A percentile compares a stretch with the other conserved stretches of the same genome.
phyloP scores from a whole-genome alignment of 2,113 vertebrate species.

The Scolopax mira region DNA sequence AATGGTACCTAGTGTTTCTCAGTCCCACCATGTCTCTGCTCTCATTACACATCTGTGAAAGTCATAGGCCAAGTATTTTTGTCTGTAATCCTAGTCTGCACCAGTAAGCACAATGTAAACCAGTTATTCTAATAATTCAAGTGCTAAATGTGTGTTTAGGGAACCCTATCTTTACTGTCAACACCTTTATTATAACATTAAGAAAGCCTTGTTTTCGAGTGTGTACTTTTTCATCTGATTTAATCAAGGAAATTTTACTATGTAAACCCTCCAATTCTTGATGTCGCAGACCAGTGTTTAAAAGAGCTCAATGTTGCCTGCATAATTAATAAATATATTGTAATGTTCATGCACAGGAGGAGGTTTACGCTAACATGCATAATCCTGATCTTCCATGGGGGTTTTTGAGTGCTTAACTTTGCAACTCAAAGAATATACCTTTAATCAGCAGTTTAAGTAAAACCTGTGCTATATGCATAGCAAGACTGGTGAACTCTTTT shows the following conservation, averaged over 20 bases:
- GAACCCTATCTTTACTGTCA: background rate
- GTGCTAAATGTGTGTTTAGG: background rate
- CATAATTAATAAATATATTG: background rate
- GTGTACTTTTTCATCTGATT: background rate
- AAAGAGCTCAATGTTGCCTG: background rate
- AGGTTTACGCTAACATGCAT: background rate
- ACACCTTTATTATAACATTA: background rate
- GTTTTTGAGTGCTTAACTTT: background rate
- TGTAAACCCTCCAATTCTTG: background rate
- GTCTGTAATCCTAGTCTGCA: background rate
- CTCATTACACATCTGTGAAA: background rate
- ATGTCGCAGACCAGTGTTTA: background rate
- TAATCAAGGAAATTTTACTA: background rate
- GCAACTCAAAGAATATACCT: background rate
- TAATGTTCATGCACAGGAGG: background rate
- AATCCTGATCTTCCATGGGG: background rate
- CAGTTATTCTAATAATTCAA: background rate
- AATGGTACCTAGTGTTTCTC: background rate
- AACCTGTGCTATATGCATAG: background rate
- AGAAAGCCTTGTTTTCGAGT: background rate
- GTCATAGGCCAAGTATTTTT: background rate
- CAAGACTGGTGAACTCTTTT: background rate
- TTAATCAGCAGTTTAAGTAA: background rate
- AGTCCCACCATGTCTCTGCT: background rate
- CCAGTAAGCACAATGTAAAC: background rate